Base-by-base conservation (phyloP, 1,140 invertebrate species). In the Macrobrachium rosenbergii region DNA sequence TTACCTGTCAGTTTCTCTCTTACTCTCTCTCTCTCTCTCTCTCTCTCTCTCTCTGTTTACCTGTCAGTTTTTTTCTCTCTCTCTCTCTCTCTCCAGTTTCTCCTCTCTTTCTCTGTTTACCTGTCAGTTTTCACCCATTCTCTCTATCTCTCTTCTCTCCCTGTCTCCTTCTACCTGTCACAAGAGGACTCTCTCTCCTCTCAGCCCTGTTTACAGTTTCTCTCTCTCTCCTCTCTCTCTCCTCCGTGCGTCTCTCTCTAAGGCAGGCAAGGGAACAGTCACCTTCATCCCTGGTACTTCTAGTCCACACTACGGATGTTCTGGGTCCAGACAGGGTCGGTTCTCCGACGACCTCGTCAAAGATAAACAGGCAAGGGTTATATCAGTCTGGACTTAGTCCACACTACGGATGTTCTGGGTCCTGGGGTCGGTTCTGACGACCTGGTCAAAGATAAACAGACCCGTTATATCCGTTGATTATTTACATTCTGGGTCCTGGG, bases 161-260 rank as follows among this genome's bases (percentile, higher is more conserved):
- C 19, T n/a, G 2, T 45, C 23, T 78, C 17, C 6, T 3, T 78
- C 76, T 16, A 1, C 7, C 19, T 78, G 52, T 52, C 17, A 43
- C 12, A 43, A 19, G 23, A 37, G 23, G 7, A 43, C 17, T 78
- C n/a, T 97, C 52, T 95, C 95, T 14, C 96, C 96, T 2, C 95
- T n/a, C n/a, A n/a, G n/a, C n/a, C n/a, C n/a, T n/a, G n/a, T n/a
- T n/a, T n/a, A n/a, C n/a, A n/a, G n/a, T n/a, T n/a, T 59, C 23
- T 78, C 19, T 52, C 19, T 52, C 19, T 59, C 19, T 19, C 3
- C 76, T 23, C 37, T 59, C 37, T 97, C 52, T 95, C 95, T 14
- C 96, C 96, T 2, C 95, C 95, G 90, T 98, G 96, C 75, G 94
- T 93, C 90, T 95, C 95, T n/a, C 89, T 95, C 95, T 88, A 95